A percentile compares a stretch with the other conserved stretches of the same genome.
Evolutionary conservation across 53 echinoderm and acorn worm genomes (phyloP).

Genomic region (Henricia sp.): DNA sequence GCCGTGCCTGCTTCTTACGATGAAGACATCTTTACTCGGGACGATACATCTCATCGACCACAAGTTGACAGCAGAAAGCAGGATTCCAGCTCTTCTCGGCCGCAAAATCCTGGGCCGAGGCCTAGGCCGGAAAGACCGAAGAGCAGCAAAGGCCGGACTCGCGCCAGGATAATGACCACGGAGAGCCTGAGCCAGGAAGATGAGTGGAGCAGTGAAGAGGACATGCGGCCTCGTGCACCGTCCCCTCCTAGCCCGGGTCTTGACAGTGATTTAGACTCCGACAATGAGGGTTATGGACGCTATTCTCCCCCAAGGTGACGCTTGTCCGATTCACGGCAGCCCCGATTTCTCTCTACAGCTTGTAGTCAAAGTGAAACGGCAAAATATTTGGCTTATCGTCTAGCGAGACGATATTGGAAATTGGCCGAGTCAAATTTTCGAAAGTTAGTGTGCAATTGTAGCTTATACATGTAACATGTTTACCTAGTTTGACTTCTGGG

Average conservation of each 20-base stretch:
- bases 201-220: conserved; percentile 53
- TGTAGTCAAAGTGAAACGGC: too few species aligned
- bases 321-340: not conserved
- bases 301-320: conserved; percentile 18
- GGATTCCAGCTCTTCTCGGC: not conserved
- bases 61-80: not conserved
- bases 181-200: conserved; percentile 40
- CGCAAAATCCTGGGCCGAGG: not conserved
- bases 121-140: conserved; percentile 32
- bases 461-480: too few species aligned
- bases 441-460: too few species aligned
- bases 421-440: too few species aligned
- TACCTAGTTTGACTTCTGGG: too few species aligned
- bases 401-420: too few species aligned
- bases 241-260: conserved; percentile 75
- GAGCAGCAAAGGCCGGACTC: conserved; percentile 48
- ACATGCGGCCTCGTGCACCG: conserved; percentile 71
- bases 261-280: conserved; percentile 63
- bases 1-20: conserved; percentile 2
- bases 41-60: not conserved
- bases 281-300: conserved; percentile 30
- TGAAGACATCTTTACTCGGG: not conserved
- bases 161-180: conserved; percentile 1
- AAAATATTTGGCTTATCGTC: too few species aligned
- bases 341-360: too few species aligned